Base-by-base conservation (phyloP, 2,888 invertebrate species). In the Xylota sylvarum region DNA sequence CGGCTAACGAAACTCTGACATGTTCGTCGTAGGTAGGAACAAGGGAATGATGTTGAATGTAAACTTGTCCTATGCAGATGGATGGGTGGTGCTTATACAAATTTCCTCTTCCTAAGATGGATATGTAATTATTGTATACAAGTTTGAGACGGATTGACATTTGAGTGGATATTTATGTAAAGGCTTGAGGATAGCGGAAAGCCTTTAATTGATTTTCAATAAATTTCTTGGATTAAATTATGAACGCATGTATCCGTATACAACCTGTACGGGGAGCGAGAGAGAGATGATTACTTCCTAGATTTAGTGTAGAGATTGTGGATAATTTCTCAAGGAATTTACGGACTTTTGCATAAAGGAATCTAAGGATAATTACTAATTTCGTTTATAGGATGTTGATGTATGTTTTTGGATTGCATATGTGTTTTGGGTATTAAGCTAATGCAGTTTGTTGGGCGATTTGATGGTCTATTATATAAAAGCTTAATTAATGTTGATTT, bases 191-290 rank as follows among this genome's bases (percentile, higher is more conserved):
- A 23, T n/a, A 12, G 37, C 40, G 55, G 17, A 50, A 30, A 67
- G 23, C 60, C 50, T 76, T 76, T 46, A 76, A 76, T 76, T 76
- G 65, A 56, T 67, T 76, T 67, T 48, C 56, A 65, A 58, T 76
- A 48, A 56, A 56, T 76, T 56, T 67, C 27, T 37, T 3, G n/a
- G 35, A 76, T 65, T 76, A 30, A 60, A 65, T 73, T 62, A 43
- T 40, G 7, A 60, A 10, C 32, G 5, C n/a, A 48, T 9, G 9
- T 9, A 6, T 5, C 1, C 5, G n/a, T 19, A 17, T 23, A 23
- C 2, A 23, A 23, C 23, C 43, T n/a, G 23, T 40, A 30, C 27
- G 14, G 2, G 1, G 6, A 27, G 37, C 0, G 27, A 32, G 50
- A 9, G 23, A 37, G 43, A 12, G 6, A 27, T 10, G 67, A 69